Percentiles rank a stretch among this genome's conserved stretches.
These are phyloP conservation scores for Apodemia mormo DNA, from an alignment of 2,888 invertebrate species.

Conservation along the genomic window DNA sequence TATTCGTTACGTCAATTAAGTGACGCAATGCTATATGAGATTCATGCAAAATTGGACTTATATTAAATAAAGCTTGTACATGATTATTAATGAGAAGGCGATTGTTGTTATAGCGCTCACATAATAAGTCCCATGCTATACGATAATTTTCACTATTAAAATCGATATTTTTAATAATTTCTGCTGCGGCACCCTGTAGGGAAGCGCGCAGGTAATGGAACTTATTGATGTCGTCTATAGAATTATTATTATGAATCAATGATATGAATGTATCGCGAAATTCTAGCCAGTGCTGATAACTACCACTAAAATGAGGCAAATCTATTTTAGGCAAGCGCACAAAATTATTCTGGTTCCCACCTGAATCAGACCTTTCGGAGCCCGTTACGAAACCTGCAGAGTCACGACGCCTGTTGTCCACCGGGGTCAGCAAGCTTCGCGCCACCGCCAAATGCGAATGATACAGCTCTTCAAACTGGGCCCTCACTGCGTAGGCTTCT, in stretches of 20 bases:
- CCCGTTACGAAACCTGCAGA: not conserved
- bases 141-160: constrained; percentile 25
- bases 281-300: not conserved
- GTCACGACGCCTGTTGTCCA: not conserved
- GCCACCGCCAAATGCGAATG: not conserved
- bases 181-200: not conserved
- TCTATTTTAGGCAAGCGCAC: constrained; percentile 18
- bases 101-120: constrained; percentile 32
- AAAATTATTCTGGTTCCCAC: constrained; percentile 5
- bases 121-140: constrained; percentile 31
- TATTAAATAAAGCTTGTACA: not conserved
- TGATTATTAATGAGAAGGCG: constrained; percentile 32
- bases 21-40: not conserved
- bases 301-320: not conserved
- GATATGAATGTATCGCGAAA: constrained; percentile 2
- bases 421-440: not conserved
- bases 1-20: not conserved
- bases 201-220: not conserved
- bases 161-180: constrained; percentile 1
- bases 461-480: constrained; percentile 7
- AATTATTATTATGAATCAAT: constrained; percentile 3
- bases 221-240: not conserved
- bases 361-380: not conserved
- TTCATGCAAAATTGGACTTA: not conserved
- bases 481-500: not conserved